Percentiles rank a stretch among this genome's conserved stretches.
Conservation (phyloP, 2,113 vertebrate genomes). For the Vulpes lagopus region DNA sequence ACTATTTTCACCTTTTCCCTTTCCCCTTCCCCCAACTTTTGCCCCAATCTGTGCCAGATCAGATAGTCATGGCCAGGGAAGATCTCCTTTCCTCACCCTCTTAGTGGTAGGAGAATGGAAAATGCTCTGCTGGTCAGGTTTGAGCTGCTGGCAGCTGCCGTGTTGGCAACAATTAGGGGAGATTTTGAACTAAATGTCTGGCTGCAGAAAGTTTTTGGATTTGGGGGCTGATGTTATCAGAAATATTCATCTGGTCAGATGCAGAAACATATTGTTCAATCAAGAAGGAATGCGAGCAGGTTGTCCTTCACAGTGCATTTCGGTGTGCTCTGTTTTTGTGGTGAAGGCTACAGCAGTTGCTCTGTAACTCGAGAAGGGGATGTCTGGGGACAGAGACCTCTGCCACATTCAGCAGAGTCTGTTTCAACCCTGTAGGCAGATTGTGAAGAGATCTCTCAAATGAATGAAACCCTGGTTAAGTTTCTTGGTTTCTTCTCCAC, state of each 20-base stretch:
- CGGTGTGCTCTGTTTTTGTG: constrained; percentile 21
- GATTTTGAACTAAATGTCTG: constrained; percentile 69
- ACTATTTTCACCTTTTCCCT: constrained; percentile 30
- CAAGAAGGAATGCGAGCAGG: constrained; percentile 78
- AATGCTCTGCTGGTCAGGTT: constrained; percentile 44
- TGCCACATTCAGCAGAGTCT: constrained; percentile 56
- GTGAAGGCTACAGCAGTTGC: constrained; percentile 56
- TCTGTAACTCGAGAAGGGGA: constrained; percentile 57
- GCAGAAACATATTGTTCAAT: constrained; percentile 78
- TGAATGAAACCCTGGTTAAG: constrained; percentile 20
- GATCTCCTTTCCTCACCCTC: neutral
- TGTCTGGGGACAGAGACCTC: constrained; percentile 57
- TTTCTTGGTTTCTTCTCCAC: constrained; percentile 14
- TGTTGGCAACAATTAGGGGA: constrained; percentile 71
- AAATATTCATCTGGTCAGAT: constrained; percentile 75
- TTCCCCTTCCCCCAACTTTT: neutral
- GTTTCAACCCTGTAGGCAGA: constrained; percentile 52
- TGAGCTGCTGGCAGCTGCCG: constrained; percentile 77
- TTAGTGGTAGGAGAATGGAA: constrained; percentile 70
- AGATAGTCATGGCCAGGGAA: constrained; percentile 44
- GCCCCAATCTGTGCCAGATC: constrained; percentile 69
- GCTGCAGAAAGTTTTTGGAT: constrained; percentile 75
- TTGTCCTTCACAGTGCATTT: constrained; percentile 31
- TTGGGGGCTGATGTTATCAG: constrained; percentile 79
- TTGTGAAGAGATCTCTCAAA: constrained; percentile 51